Base-by-base conservation (phyloP, 2,113 vertebrate genomes). In the Leucoraja erinaceus region DNA sequence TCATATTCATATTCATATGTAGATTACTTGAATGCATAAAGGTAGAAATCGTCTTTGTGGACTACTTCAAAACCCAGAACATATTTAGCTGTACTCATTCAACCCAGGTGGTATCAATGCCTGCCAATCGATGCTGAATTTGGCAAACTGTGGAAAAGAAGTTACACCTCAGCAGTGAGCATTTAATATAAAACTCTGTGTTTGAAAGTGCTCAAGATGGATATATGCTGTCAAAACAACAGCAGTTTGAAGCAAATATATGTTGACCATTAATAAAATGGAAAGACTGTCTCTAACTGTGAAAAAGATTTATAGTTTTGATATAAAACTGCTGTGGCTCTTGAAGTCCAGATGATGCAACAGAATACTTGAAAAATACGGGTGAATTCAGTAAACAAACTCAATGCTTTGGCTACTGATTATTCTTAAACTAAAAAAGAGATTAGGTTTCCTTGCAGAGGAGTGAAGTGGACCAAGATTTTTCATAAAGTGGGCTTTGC, bases 251-350 rank as follows among this genome's bases (percentile, higher is more conserved):
- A 77, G 75, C 75, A 77, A 77, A 77, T 33, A 77, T 77, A 31
- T 33, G 10, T 77, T 77, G 75, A 63, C 83, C 59, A 66, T 31
- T 63, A 88, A 88, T 18, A n/a, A 31, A 86, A 63, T 63, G 25
- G 83, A n/a, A 86, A 61, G 59, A 88, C 83, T 31, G 28, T 59
- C 59, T 88, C 83, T 63, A 63, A 88, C 59, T 88, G 59, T 88
- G 59, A 31, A 88, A 88, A 88, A n/a, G 83, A 63, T 84, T 84
- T 84, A 84, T 61, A 84, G 81, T 28, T 84, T 84, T 84, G 56
- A 84, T 84, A 84, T 61, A 84, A 84, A 84, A 84, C 54, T n/a
- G 56, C 56, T n/a, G 81, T 86, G 83, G 12, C 59, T 88, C 25
- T 31, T 11, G 61, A 61, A 61, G 56, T 61, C 56, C 83, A 86